These are phyloP conservation scores for Abscondita cerata DNA, from an alignment of 2,888 invertebrate genomes.

Conservation along the genomic window DNA sequence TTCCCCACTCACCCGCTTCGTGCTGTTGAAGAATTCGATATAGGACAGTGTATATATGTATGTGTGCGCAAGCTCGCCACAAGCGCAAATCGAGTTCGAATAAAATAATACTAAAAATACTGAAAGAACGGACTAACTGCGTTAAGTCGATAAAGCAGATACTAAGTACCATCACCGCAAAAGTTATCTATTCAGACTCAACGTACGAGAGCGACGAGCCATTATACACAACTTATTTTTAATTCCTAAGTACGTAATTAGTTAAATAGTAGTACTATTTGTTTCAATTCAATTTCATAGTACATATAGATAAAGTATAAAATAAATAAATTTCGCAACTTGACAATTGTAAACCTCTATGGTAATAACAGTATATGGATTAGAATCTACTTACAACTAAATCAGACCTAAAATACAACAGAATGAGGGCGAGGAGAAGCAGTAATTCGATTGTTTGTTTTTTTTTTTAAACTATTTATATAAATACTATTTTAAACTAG, in stretches of 20 bases:
- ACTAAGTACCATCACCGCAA: constrained; percentile 45
- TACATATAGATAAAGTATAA: constrained; percentile 56
- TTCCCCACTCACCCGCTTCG: constrained; percentile 23
- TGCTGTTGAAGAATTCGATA: constrained; percentile 54
- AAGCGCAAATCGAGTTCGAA: constrained; percentile 38
- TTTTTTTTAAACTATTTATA: constrained; percentile 40
- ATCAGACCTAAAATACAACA: constrained; percentile 57
- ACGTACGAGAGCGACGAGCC: constrained; percentile 48
- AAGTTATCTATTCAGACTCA: constrained; percentile 35
- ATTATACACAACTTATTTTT: constrained; percentile 58
- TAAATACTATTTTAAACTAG: constrained; percentile 47
- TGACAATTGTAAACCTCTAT: constrained; percentile 32
- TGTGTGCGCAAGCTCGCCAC: constrained; percentile 57
- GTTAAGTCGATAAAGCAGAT: constrained; percentile 42
- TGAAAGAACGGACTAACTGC: constrained; percentile 29
- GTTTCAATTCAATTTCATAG: constrained; percentile 44
- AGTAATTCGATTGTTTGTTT: constrained; percentile 49
- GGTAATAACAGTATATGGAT: constrained; percentile 42
- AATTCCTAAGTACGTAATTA: constrained; percentile 54
- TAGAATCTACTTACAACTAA: constrained; percentile 53
- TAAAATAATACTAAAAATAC: constrained; percentile 33
- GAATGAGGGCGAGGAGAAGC: constrained; percentile 55
- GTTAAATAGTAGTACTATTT: constrained; percentile 49
- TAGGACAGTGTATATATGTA: constrained; percentile 59
- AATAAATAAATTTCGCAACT: constrained; percentile 48